A percentile compares a stretch with the other conserved stretches of the same genome.
phyloP scores from a whole-genome alignment of 1,140 invertebrate genomes.

The Papilio polyxenes region DNA sequence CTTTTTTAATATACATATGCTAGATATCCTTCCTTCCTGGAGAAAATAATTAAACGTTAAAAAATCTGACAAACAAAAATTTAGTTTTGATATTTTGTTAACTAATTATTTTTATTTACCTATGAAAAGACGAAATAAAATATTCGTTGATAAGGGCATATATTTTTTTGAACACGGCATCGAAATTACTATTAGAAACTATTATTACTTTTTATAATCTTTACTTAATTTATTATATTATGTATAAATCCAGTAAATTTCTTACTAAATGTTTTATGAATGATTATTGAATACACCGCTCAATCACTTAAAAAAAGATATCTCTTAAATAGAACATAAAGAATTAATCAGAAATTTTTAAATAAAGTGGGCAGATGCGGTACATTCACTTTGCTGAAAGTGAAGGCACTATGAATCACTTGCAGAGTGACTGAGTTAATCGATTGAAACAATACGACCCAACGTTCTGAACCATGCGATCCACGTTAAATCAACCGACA shows the following conservation, averaged over 20 bases:
- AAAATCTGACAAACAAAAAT: background rate
- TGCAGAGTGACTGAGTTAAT: conserved; percentile 51
- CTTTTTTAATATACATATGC: no score
- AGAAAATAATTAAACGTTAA: background rate
- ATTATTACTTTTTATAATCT: background rate
- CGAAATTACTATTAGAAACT: background rate
- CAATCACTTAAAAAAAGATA: background rate
- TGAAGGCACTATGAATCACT: conserved; percentile 69
- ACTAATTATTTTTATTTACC: background rate
- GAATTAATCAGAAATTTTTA: background rate
- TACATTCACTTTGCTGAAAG: conserved; percentile 56
- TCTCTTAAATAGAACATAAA: background rate
- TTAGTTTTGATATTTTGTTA: background rate
- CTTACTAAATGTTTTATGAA: background rate
- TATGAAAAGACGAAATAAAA: conserved; percentile 30
- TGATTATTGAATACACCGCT: background rate
- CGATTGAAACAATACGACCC: conserved; percentile 64
- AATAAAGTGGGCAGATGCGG: conserved; percentile 29
- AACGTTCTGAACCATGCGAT: conserved; percentile 44
- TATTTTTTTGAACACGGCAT: conserved; percentile 20
- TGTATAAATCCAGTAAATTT: background rate
- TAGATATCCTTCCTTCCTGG: background rate
- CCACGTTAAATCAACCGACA: background rate
- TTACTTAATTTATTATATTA: background rate
- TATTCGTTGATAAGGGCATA: conserved; percentile 37